Evolutionary conservation across 2,888 invertebrate species (phyloP).

Genomic region (Sycophila texana): DNA sequence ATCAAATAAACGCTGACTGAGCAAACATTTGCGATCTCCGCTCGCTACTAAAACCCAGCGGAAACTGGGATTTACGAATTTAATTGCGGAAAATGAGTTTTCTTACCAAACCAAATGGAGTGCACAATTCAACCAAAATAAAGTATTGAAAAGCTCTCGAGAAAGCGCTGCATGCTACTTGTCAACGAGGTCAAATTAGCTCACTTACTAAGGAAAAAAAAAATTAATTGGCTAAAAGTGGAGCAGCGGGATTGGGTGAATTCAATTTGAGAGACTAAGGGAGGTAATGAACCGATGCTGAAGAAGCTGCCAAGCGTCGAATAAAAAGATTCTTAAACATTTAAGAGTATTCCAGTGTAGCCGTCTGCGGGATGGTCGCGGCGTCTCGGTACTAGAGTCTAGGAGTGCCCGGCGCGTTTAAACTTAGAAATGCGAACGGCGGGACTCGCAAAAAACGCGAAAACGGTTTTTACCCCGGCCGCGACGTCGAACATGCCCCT

Average conservation of each 20-base stretch:
- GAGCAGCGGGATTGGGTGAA: background rate
- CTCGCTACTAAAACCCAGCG: background rate
- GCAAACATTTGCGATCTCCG: slow-evolving; percentile 15
- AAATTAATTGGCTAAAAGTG: background rate
- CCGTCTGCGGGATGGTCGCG: slow-evolving; percentile 56
- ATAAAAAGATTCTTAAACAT: slow-evolving; percentile 48
- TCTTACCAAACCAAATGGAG: background rate
- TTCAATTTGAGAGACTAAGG: background rate
- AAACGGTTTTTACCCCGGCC: slow-evolving; percentile 30
- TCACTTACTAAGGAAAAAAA: background rate
- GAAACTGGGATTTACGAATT: slow-evolving; percentile 10
- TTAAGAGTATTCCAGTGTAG: slow-evolving; percentile 59
- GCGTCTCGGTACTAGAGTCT: slow-evolving; percentile 23
- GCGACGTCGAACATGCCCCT: slow-evolving; percentile 6
- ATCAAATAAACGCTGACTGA: slow-evolving; percentile 53
- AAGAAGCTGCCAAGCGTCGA: background rate
- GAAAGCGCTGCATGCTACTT: background rate
- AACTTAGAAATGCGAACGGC: slow-evolving; percentile 9
- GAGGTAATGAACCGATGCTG: slow-evolving; percentile 14
- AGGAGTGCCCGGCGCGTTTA: slow-evolving; percentile 2
- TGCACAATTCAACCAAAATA: background rate
- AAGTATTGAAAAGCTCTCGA: background rate
- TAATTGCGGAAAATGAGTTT: background rate
- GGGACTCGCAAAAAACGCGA: slow-evolving; percentile 28
- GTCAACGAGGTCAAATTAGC: background rate